Evolutionary conservation across 2,888 invertebrate species (phyloP), one percentile per base, ranked within the genome.

Genomic region (Acanthopleura granulata): DNA sequence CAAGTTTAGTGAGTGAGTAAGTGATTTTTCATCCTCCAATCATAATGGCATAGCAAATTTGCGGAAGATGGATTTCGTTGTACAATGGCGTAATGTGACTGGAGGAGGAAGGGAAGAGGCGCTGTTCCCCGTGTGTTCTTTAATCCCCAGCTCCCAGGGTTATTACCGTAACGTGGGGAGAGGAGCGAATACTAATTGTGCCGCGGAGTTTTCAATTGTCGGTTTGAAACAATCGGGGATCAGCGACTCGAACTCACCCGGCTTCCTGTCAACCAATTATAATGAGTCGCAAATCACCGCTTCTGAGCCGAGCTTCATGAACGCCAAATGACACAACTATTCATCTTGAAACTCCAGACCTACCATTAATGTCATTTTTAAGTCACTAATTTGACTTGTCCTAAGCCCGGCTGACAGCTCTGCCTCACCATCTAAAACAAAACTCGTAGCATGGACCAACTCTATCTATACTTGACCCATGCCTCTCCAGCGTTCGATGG

Each of bases 241-340:
- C 66, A 66, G 66, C 29, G 27, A 16, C 22, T 22, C 15, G 66
- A 22, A 16, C 27, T 27, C 25, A 6, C 22, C 27, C 29, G 22
- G 29, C 66, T 66, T 66, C 66, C 66, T 66, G 27, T 66, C 66
- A 22, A 66, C 12, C 66, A 66, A 27, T 66, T 66, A 66, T 66
- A 27, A 27, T 27, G 66, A 66, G 25, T 66, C 66, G 66, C 66
- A 66, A 66, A 66, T 66, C 66, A 66, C 29, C 16, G 66, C 29
- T 66, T 25, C 3, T 27, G 27, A 18, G 6, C 27, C 29, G 15
- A 14, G 16, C 25, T 15, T 66, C 25, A 27, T 66, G 22, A 15
- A 66, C 29, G 29, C 22, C 16, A 66, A 66, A 66, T 66, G 66
- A 66, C 66, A 66, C 25, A 66, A 66, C 66, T 14, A 66, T 66